Evolutionary conservation across 1,140 invertebrate species (phyloP).

Genomic region (Dufourea novaeangliae): DNA sequence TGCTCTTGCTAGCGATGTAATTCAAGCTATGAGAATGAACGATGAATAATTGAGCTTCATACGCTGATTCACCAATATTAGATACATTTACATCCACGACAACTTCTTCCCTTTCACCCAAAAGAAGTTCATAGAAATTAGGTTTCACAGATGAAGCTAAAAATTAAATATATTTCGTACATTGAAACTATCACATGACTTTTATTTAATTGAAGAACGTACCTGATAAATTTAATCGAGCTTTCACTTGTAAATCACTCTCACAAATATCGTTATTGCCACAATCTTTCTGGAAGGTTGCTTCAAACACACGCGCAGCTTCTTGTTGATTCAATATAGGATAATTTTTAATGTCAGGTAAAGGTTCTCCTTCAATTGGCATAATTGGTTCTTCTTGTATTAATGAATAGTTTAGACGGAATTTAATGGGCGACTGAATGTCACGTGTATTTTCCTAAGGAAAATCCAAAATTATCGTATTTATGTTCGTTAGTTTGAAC

Average conservation of each 20-base stretch:
- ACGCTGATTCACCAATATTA: conserved; percentile 94
- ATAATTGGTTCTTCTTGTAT: conserved; percentile 86
- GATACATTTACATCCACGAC: conserved; percentile 88
- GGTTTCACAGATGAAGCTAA: conserved; percentile 70
- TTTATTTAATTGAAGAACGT: conserved; percentile 16
- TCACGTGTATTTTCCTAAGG: conserved; percentile 88
- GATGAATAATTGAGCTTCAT: conserved; percentile 93
- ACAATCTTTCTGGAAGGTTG: conserved; percentile 96
- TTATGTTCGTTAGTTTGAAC: too few relatives aligned
- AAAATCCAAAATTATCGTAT: neutral
- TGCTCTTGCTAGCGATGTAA: conserved; percentile 87
- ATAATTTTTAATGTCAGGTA: conserved; percentile 89
- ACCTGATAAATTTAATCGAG: conserved; percentile 84
- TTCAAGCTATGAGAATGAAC: conserved; percentile 89
- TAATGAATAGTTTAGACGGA: conserved; percentile 92
- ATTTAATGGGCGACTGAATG: conserved; percentile 92
- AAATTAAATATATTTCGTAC: conserved; percentile 28
- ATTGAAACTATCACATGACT: neutral
- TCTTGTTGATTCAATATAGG: conserved; percentile 95
- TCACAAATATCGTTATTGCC: conserved; percentile 94
- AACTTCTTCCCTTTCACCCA: conserved; percentile 90
- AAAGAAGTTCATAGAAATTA: conserved; percentile 80
- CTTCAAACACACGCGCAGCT: conserved; percentile 90
- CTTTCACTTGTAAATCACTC: conserved; percentile 90
- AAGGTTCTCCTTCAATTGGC: conserved; percentile 80